These are phyloP conservation scores for Drosophila melanica DNA, from an alignment of 1,140 invertebrate genomes.

Conservation along the genomic window DNA sequence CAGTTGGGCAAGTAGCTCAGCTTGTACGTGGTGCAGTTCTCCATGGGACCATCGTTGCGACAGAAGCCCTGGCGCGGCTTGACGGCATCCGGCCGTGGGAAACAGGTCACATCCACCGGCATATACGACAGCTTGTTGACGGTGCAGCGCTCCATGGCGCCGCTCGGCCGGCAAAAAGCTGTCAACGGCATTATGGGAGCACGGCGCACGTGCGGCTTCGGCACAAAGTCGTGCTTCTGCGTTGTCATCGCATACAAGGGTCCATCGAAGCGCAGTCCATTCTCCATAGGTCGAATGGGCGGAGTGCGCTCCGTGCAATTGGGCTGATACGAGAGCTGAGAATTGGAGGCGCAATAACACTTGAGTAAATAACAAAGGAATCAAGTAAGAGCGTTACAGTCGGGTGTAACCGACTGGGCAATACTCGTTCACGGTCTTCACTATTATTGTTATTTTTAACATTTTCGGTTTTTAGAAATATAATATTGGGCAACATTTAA, in stretches of 20 bases:
- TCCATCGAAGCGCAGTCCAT: slow-evolving; percentile 85
- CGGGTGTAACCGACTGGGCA: no score
- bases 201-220: slow-evolving; percentile 86
- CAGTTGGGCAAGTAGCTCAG: slow-evolving; percentile 86
- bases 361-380: no score
- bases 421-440: no score
- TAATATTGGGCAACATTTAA: no score
- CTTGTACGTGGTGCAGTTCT: slow-evolving; percentile 85
- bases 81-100: slow-evolving; percentile 54
- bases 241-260: slow-evolving; percentile 89
- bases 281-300: slow-evolving; percentile 78
- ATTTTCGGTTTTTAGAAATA: no score
- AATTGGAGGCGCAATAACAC: not conserved
- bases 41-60: slow-evolving; percentile 83
- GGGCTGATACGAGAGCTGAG: slow-evolving; percentile 85
- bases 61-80: slow-evolving; percentile 63
- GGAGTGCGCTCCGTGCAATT: slow-evolving; percentile 84
- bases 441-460: no score
- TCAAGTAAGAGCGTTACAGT: no score
- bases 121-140: slow-evolving; percentile 85
- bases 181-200: slow-evolving; percentile 85
- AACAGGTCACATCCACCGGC: slow-evolving; percentile 84
- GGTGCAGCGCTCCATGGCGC: slow-evolving; percentile 85
- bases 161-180: slow-evolving; percentile 85
- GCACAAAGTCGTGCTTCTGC: slow-evolving; percentile 89